Evolutionary conservation across 2,888 invertebrate genomes (phyloP).

Genomic region (Theretra japonica): DNA sequence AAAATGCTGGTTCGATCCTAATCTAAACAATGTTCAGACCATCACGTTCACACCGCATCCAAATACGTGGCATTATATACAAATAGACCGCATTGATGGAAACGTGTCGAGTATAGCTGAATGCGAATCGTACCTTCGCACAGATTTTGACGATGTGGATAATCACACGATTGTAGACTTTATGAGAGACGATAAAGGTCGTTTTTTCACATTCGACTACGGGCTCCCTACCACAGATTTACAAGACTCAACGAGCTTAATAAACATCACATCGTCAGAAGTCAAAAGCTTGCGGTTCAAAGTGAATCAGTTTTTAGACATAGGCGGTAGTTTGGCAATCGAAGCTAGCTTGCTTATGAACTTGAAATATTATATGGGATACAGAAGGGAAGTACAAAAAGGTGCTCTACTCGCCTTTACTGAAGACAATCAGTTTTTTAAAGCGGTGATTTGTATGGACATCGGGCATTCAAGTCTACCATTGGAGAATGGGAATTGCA

Average conservation of each 20-base stretch:
- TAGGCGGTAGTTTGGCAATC: conserved; percentile 91
- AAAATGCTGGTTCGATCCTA: conserved; percentile 78
- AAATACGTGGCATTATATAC: conserved; percentile 85
- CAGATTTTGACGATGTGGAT: conserved; percentile 57
- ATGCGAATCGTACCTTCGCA: conserved; percentile 67
- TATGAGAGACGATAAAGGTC: conserved; percentile 86
- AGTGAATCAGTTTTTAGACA: conserved; percentile 88
- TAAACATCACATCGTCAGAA: conserved; percentile 88
- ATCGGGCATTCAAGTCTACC: conserved; percentile 85
- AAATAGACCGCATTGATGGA: conserved; percentile 53
- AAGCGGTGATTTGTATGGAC: conserved; percentile 86
- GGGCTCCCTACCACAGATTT: conserved; percentile 87
- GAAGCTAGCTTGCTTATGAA: conserved; percentile 88
- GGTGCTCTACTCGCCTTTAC: conserved; percentile 68
- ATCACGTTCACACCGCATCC: conserved; percentile 84
- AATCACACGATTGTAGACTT: conserved; percentile 67
- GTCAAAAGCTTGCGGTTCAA: conserved; percentile 88
- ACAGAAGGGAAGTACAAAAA: conserved; percentile 60
- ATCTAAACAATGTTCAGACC: conserved; percentile 61
- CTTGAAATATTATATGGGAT: conserved; percentile 80
- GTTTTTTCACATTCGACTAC: conserved; percentile 91
- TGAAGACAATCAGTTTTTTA: conserved; percentile 79
- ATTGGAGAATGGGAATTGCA: conserved; percentile 86
- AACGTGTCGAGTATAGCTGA: conserved; percentile 61
- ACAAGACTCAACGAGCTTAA: conserved; percentile 86